phyloP scores from a whole-genome alignment of 2,797 vertebrate genomes.

The Gymnocypris eckloni region DNA sequence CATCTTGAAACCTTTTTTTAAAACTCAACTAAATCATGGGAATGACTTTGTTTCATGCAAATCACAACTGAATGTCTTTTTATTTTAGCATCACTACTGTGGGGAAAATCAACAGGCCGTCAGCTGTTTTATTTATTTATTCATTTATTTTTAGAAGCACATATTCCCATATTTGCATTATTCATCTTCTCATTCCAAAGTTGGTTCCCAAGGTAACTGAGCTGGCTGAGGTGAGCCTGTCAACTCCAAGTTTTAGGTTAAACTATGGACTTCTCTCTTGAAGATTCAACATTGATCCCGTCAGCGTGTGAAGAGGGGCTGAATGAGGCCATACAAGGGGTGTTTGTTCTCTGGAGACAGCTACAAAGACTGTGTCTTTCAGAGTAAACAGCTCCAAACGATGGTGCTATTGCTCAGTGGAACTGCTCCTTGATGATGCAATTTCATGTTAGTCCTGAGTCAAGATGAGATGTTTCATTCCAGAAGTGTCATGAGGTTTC shows the following conservation, averaged over 20 bases:
- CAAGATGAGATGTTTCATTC: slow-evolving; percentile 23
- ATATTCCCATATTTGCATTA: slow-evolving; percentile 53
- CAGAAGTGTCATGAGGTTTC: slow-evolving; percentile 14
- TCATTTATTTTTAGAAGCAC: slow-evolving; percentile 18
- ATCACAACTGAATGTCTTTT: slow-evolving; percentile 1
- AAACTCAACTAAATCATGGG: slow-evolving; percentile 25
- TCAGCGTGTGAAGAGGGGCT: slow-evolving; percentile 13
- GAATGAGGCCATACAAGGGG: slow-evolving; percentile 24
- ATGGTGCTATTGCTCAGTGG: slow-evolving; percentile 15
- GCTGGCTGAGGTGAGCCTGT: slow-evolving; percentile 44
- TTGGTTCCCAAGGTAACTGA: slow-evolving; percentile 56
- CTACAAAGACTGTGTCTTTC: slow-evolving; percentile 35
- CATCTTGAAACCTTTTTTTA: slow-evolving; percentile 46
- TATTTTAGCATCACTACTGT: slow-evolving; percentile 20
- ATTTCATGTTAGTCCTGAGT: slow-evolving; percentile 42
- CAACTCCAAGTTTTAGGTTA: slow-evolving; percentile 49
- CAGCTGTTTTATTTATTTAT: slow-evolving; percentile 10
- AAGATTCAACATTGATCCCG: slow-evolving; percentile 34
- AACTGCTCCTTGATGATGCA: slow-evolving; percentile 53
- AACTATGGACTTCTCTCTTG: slow-evolving; percentile 41
- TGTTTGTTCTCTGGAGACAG: slow-evolving; percentile 42
- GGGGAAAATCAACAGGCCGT: slow-evolving; percentile 27
- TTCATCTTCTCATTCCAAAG: slow-evolving; percentile 33
- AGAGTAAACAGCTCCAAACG: slow-evolving; percentile 42
- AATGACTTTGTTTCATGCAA: neutral